A percentile compares a stretch with the other conserved stretches of the same genome.
Conservation (phyloP, 1,140 invertebrate species). For the Nasonia longicornis region DNA sequence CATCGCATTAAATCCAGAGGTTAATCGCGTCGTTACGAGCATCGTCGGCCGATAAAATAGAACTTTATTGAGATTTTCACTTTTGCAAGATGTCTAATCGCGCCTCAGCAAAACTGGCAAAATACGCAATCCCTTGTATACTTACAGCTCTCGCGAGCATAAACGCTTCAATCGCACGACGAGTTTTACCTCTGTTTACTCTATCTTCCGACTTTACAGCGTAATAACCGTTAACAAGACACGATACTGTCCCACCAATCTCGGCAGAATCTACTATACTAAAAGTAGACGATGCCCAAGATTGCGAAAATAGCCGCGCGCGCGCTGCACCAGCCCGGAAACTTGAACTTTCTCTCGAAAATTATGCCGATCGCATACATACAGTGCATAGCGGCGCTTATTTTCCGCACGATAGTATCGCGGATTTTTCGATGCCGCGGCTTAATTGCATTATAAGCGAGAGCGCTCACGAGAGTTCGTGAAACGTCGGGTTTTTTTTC, state of each 20-base stretch:
- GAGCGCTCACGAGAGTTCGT: background rate
- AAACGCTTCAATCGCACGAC: background rate
- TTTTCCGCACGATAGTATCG: conserved; percentile 5
- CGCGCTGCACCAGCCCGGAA: background rate
- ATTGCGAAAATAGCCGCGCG: background rate
- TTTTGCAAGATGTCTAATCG: background rate
- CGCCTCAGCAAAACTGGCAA: background rate
- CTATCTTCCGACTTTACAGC: background rate
- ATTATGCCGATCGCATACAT: conserved; percentile 4
- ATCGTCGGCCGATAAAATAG: background rate
- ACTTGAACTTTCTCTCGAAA: conserved; percentile 20
- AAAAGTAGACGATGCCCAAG: background rate
- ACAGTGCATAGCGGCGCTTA: background rate
- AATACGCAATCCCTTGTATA: background rate
- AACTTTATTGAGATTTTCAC: background rate
- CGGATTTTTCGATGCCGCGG: background rate
- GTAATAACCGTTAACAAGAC: conserved; percentile 4
- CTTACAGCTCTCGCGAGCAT: background rate
- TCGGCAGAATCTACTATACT: background rate
- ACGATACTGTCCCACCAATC: background rate
- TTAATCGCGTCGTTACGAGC: background rate
- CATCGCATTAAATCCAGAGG: background rate
- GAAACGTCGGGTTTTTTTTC: background rate
- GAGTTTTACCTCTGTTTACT: background rate
- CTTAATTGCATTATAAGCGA: background rate